Percentiles rank a stretch among this genome's conserved stretches.
These are phyloP conservation scores for Crocuta crocuta DNA, from an alignment of 2,113 vertebrate species.

Conservation along the genomic window DNA sequence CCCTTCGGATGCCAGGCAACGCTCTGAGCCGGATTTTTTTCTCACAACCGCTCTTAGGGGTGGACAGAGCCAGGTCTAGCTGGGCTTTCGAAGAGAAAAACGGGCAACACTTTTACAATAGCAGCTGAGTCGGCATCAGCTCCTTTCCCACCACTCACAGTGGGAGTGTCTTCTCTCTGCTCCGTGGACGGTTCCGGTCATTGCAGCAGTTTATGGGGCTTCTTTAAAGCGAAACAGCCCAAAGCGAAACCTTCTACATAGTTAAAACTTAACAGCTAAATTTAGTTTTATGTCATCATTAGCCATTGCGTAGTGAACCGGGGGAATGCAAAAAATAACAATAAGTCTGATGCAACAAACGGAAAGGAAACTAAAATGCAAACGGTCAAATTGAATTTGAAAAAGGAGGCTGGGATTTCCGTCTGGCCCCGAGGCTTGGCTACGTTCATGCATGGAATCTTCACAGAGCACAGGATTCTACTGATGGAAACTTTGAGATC, in stretches of 20 bases:
- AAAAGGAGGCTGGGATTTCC: background rate
- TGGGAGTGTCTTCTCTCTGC: rapidly evolving
- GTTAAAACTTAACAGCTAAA: background rate
- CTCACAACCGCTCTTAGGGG: background rate
- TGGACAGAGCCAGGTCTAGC: background rate
- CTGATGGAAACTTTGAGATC: background rate
- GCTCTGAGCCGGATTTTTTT: background rate
- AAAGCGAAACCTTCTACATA: background rate
- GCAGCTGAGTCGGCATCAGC: background rate
- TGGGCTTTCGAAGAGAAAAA: background rate
- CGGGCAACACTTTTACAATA: background rate
- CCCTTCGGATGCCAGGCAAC: background rate
- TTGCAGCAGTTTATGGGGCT: background rate
- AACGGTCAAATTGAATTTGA: background rate
- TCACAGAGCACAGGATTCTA: background rate
- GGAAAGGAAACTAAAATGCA: constrained; percentile 68
- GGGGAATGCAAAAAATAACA: background rate
- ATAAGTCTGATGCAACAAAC: background rate
- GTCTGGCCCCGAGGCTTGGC: background rate
- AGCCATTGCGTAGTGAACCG: background rate
- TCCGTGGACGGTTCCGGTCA: background rate
- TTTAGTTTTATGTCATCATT: constrained; percentile 54
- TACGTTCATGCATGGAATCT: rapidly evolving
- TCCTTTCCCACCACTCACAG: background rate
- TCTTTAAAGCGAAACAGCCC: constrained; percentile 45